Evolutionary conservation across 2,113 vertebrate genomes (phyloP).

Genomic region (Symphodus melops): DNA sequence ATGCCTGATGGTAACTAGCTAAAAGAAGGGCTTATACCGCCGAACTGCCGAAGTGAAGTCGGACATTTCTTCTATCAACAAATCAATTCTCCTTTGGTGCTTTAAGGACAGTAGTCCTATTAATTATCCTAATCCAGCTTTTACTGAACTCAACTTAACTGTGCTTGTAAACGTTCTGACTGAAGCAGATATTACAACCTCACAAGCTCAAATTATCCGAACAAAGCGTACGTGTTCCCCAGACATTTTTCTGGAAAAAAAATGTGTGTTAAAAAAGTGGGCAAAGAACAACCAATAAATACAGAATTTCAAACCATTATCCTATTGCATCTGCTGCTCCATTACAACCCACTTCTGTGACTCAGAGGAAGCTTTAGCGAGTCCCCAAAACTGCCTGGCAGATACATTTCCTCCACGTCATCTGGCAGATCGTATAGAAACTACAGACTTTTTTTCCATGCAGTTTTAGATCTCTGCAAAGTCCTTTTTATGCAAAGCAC

Average conservation of each 20-base stretch:
- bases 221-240: conserved; percentile 6
- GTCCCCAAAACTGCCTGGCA: neutral
- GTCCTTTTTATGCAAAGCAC: conserved; percentile 9
- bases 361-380: neutral
- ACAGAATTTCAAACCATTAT: conserved; percentile 25
- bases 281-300: conserved; percentile 7
- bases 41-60: too few relatives aligned
- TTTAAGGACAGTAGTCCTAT: too few relatives aligned
- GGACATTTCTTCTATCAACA: too few relatives aligned
- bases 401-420: conserved; percentile 5
- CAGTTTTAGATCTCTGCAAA: conserved; percentile 2
- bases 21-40: too few relatives aligned
- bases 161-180: too few relatives aligned
- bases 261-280: conserved; percentile 14
- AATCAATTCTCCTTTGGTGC: too few relatives aligned
- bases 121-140: too few relatives aligned
- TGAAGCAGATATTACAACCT: conserved; percentile 5
- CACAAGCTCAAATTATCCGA: conserved; percentile 22
- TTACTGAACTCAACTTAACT: too few relatives aligned
- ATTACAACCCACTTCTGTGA: conserved; percentile 5
- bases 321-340: neutral
- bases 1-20: too few relatives aligned
- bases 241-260: neutral
- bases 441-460: neutral
- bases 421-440: conserved; percentile 2